Conservation (phyloP, 2,797 vertebrate genomes). For the Cheirogaleus major region DNA sequence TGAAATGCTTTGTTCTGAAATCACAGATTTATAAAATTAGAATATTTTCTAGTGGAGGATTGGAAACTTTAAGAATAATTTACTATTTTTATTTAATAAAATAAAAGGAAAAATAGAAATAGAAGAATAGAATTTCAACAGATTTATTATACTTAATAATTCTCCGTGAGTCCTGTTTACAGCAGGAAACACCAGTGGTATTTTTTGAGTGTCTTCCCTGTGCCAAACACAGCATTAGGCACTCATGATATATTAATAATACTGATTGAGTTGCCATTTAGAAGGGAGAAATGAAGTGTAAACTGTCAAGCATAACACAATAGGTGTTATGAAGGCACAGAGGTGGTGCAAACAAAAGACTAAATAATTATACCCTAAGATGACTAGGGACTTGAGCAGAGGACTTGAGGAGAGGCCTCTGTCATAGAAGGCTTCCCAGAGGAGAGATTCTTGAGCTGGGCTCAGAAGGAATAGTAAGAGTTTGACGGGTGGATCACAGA, state of each 20-base stretch:
- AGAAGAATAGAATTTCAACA: background rate
- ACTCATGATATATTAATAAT: background rate
- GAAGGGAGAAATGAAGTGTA: background rate
- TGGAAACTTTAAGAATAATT: slow-evolving; percentile 17
- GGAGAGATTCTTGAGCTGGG: background rate
- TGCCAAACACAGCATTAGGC: background rate
- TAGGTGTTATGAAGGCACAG: background rate
- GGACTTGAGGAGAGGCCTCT: background rate
- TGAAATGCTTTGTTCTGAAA: background rate
- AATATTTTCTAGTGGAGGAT: background rate
- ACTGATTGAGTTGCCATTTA: background rate
- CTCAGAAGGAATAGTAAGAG: background rate
- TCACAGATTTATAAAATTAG: background rate
- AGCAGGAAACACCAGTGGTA: background rate
- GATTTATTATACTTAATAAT: background rate
- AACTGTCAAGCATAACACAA: background rate
- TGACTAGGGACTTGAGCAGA: background rate
- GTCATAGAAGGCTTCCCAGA: background rate
- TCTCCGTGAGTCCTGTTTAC: background rate
- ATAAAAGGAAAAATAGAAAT: background rate
- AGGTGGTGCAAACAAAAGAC: background rate
- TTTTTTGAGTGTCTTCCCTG: background rate
- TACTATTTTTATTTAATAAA: slow-evolving; percentile 47
- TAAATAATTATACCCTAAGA: background rate
- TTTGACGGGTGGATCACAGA: background rate